Base-by-base conservation (phyloP, 2,113 vertebrate species). In the Platysteira castanea region DNA sequence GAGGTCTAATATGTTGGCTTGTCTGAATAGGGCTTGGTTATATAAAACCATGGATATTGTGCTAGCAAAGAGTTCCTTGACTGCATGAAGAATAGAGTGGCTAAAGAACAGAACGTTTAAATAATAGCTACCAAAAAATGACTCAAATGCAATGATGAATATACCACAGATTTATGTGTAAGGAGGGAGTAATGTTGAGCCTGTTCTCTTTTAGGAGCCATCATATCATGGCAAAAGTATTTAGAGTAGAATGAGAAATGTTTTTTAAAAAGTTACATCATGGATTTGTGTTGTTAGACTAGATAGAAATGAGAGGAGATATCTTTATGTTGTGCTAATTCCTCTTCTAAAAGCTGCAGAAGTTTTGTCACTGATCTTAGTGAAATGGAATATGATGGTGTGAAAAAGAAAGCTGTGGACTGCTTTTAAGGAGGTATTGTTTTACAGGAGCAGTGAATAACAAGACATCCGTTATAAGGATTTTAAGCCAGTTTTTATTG, bases 31-130 rank as follows among this genome's bases (percentile, higher is more conserved):
- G 15, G 16, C 13, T 95, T 87, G 70, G 70, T 87, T 96, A 87
- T 65, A 85, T 91, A 93, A 96, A 95, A 70, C 53, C 57, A 61
- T 39, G 16, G 81, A 87, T 93, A 95, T 91, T 93, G 67, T 93
- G 61, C 61, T 94, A 91, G 89, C 65, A 91, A 73, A 94, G 54
- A 28, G 12, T 93, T 94, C 84, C 77, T 63, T 96, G 88, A 92
- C 74, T 95, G 46, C 33, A 5, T 42, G 46, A 94, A 96, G 85
- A 91, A 93, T 20, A 69, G 82, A 92, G 59, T 69, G 75, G 79
- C 33, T 93, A 93, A 91, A 93, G 88, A 77, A 61, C 68, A 92
- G 50, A 94, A 76, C 8, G 11, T 53, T 75, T 68, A 73, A 94
- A 92, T 91, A 94, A 84, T 89, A 87, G 26, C 28, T 76, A 95